Conservation (phyloP, 2,113 vertebrate genomes). For the Glaucomys volans region DNA sequence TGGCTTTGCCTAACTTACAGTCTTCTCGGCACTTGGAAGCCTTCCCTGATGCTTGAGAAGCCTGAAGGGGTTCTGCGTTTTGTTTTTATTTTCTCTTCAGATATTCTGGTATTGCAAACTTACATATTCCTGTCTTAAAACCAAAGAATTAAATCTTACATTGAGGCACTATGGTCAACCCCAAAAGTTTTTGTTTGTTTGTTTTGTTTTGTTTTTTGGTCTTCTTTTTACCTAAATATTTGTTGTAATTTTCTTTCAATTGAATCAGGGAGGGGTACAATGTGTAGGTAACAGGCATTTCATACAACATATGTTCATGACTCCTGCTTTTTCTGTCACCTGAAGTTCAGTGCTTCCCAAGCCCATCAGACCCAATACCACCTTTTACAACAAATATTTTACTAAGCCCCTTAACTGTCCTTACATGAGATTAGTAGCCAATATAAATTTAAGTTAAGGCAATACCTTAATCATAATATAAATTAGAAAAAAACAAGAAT, state of each 20-base stretch:
- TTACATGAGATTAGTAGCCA: neutral
- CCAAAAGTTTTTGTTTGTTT: neutral
- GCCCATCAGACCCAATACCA: neutral
- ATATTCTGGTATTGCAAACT: slow-evolving; percentile 21
- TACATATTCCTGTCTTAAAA: slow-evolving; percentile 12
- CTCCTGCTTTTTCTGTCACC: neutral
- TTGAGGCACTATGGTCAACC: neutral
- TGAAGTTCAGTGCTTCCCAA: neutral
- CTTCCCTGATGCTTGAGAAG: neutral
- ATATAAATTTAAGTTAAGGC: neutral
- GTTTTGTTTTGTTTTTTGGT: neutral
- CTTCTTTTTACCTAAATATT: neutral
- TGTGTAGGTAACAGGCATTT: neutral
- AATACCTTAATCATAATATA: neutral
- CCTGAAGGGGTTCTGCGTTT: neutral
- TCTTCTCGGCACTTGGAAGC: slow-evolving; percentile 23
- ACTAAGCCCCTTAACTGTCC: neutral
- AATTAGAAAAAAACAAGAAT: slow-evolving; percentile 27
- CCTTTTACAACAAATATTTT: slow-evolving; percentile 26
- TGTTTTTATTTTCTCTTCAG: slow-evolving; percentile 37
- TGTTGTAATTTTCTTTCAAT: slow-evolving; percentile 44
- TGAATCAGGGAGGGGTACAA: neutral
- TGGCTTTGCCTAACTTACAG: neutral
- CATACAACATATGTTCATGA: neutral
- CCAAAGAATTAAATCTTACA: neutral